Evolutionary conservation across 1,140 invertebrate species (phyloP).

Genomic region (Trachelipus rathkii): DNA sequence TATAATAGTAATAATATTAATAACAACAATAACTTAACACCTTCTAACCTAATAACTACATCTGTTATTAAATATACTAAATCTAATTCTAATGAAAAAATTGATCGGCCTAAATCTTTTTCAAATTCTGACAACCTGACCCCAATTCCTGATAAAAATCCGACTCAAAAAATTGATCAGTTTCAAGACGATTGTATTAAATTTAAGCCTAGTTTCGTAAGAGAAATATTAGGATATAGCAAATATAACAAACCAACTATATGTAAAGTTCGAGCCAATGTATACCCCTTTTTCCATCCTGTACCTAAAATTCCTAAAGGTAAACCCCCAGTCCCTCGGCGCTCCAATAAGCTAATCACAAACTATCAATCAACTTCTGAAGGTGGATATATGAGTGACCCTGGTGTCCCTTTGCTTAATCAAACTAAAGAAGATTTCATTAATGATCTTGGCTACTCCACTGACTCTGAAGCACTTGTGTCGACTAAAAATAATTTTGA

Average conservation of each 20-base stretch:
- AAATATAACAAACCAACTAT: constrained; percentile 2
- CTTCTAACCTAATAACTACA: background rate
- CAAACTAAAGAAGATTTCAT: background rate
- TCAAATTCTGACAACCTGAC: background rate
- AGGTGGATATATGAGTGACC: constrained; percentile 42
- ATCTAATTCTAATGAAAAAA: background rate
- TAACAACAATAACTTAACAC: background rate
- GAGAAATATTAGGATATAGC: no score
- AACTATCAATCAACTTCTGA: constrained; percentile 17
- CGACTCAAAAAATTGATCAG: no score
- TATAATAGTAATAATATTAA: background rate
- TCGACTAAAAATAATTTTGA: background rate
- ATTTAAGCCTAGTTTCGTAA: no score
- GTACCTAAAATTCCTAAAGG: constrained; percentile 29
- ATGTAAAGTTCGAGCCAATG: constrained; percentile 33
- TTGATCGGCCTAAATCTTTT: background rate
- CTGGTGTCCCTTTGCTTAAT: constrained; percentile 21
- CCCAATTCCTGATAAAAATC: background rate
- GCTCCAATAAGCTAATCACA: constrained; percentile 8
- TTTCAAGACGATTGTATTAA: no score
- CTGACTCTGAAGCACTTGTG: constrained; percentile 29
- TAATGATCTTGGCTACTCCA: constrained; percentile 31
- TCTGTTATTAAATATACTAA: constrained; percentile 1
- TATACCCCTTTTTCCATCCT: constrained; percentile 36
- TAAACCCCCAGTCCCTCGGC: constrained; percentile 41